Base-by-base conservation (phyloP, 1,140 invertebrate species). In the Drosophila auraria region DNA sequence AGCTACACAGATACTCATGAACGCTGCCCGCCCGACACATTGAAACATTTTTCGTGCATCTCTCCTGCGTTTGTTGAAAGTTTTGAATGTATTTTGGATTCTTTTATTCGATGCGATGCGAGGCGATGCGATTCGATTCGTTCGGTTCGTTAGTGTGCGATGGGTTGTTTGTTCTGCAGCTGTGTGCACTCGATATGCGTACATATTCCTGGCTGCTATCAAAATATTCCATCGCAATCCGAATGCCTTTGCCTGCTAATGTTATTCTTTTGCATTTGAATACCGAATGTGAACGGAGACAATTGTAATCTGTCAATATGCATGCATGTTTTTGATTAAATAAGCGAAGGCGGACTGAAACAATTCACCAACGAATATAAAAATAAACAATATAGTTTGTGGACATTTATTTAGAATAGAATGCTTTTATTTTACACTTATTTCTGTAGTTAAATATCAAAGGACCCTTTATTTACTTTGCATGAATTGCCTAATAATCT, bases 61-160 rank as follows among this genome's bases (percentile, higher is more conserved):
- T 78, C 47, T 79, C 78, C 69, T 72, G 57, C 82, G 72, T 89
- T 87, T 76, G 65, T 69, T 90, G 86, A 79, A 87, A 86, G 74
- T 81, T 82, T 75, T 76, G 82, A 71, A 82, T 79, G 62, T 71
- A 66, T 91, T 91, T 70, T 79, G 30, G 58, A 86, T 51, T 42
- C 9, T 40, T 50, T 73, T 73, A 50, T 66, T 47, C 62, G 62
- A 64, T 68, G 58, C 33, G 61, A 47, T 73, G n/a, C 62, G 56
- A 63, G 11, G 14, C 51, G 49, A 59, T 42, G 42, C 23, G 17
- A 38, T 56, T 59, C 30, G 54, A n/a, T 65, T 75, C 51, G 42
- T 59, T 79, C 51, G 45, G 65, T 74, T 65, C 42, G 60, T 72
- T 56, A 68, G 44, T 77, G 60, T 63, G 63, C 58, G 69, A 62